Percentiles rank a stretch among this genome's conserved stretches.
These are phyloP conservation scores for Drosophila diplacantha DNA, from an alignment of 2,888 invertebrate genomes.

Conservation along the genomic window DNA sequence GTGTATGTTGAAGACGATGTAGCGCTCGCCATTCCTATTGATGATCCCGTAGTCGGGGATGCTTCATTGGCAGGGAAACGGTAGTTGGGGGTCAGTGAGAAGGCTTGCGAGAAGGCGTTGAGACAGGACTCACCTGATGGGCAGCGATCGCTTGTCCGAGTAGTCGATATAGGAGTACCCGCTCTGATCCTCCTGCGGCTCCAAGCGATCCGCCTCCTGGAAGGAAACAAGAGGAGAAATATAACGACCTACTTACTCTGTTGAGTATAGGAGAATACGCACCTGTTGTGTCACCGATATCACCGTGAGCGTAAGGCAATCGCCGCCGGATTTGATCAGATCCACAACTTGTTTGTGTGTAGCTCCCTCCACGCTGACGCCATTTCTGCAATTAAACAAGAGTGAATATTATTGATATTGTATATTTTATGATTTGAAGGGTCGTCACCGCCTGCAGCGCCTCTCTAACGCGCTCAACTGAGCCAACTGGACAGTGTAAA, in stretches of 20 bases:
- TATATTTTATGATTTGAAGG: background rate
- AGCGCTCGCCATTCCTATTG: slow-evolving; percentile 91
- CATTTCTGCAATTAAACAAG: slow-evolving; percentile 82
- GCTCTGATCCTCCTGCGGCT: slow-evolving; percentile 87
- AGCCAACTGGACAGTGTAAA: slow-evolving; percentile 72
- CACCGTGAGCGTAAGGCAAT: slow-evolving; percentile 96
- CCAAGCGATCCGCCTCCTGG: slow-evolving; percentile 89
- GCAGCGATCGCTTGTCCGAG: slow-evolving; percentile 94
- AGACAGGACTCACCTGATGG: slow-evolving; percentile 79
- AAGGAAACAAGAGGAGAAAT: too few relatives aligned
- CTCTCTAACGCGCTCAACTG: slow-evolving; percentile 60
- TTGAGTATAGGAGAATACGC: slow-evolving; percentile 50
- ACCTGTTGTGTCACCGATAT: slow-evolving; percentile 96
- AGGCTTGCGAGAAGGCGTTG: background rate
- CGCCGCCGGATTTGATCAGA: slow-evolving; percentile 98
- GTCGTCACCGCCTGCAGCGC: slow-evolving; percentile 63
- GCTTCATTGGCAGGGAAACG: slow-evolving; percentile 76
- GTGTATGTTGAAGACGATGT: slow-evolving; percentile 97
- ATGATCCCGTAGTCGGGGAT: slow-evolving; percentile 97
- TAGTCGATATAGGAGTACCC: slow-evolving; percentile 92
- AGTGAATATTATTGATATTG: background rate
- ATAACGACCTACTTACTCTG: background rate
- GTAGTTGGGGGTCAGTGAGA: background rate
- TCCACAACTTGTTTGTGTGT: slow-evolving; percentile 99
- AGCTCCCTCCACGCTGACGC: slow-evolving; percentile 98